A percentile compares a stretch with the other conserved stretches of the same genome.
Conservation (phyloP, 1,140 invertebrate species). For the Drosophila littoralis region DNA sequence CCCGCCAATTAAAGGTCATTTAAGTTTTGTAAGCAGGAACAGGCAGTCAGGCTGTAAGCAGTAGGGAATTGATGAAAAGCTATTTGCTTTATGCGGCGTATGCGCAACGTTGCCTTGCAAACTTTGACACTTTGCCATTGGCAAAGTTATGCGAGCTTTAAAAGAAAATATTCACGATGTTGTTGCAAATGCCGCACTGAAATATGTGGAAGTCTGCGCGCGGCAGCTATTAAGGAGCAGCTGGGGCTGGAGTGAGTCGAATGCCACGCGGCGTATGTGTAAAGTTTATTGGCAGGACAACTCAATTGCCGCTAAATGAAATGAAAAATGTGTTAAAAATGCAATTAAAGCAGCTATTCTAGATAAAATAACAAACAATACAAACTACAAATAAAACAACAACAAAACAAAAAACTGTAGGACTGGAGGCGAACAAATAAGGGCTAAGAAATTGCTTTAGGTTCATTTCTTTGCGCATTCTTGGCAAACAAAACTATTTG, state of each 20-base stretch:
- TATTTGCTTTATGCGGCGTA: slow-evolving; percentile 37
- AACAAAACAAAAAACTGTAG: slow-evolving; percentile 31
- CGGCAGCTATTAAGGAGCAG: slow-evolving; percentile 1
- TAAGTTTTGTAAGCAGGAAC: slow-evolving; percentile 45
- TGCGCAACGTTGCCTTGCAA: slow-evolving; percentile 49
- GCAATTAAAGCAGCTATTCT: slow-evolving; percentile 50
- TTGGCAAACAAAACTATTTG: slow-evolving; percentile 32
- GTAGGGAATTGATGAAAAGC: slow-evolving; percentile 6
- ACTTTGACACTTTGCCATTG: slow-evolving; percentile 63
- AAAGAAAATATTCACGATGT: slow-evolving; percentile 5
- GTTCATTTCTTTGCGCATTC: slow-evolving; percentile 4
- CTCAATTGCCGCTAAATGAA: slow-evolving; percentile 26
- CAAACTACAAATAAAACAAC: slow-evolving; percentile 11
- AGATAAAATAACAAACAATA: slow-evolving; percentile 25
- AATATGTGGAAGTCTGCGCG: background rate
- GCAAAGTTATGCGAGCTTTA: slow-evolving; percentile 44
- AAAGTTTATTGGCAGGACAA: slow-evolving; percentile 24
- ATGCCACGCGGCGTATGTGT: slow-evolving; percentile 20
- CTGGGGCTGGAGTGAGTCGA: background rate
- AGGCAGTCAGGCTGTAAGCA: slow-evolving; percentile 7
- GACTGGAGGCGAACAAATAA: slow-evolving; percentile 12
- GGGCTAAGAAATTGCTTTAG: slow-evolving; percentile 20
- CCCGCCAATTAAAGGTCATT: slow-evolving; percentile 69
- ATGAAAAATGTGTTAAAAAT: slow-evolving; percentile 36
- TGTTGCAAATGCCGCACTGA: slow-evolving; percentile 7